Evolutionary conservation across 2,888 invertebrate species (phyloP), one percentile per base, ranked within the genome.

Genomic region (Prosopocoilus inquinatus): DNA sequence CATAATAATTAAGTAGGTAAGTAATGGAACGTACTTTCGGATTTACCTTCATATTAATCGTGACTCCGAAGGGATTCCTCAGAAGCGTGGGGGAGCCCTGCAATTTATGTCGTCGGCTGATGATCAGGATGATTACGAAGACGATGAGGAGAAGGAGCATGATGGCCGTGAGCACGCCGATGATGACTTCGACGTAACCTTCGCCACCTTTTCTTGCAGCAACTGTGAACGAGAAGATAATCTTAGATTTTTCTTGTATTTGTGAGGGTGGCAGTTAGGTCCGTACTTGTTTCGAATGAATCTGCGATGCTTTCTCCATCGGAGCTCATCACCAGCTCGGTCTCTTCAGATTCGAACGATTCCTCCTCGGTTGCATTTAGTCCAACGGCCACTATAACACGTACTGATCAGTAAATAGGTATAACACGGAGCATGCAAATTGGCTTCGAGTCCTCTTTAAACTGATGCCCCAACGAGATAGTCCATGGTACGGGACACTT

Each of bases 21-120:
- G 50, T 50, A 54, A 54, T 46, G 55, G 50, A 49, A 56, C 52
- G 56, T 56, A 52, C 56, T 56, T 56, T 56, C 15, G 56, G 56
- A 56, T 56, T 56, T 56, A 83, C 86, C 80, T 86, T 87, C 82
- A 87, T 84, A 72, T 86, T 86, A 59, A 87, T 83, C 57, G 84
- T 82, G 52, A 87, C 84, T 52, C 83, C 82, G 64, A 84, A 84
- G 48, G 84, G 84, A 72, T 84, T 84, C 63, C 83, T 79, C 39
- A 84, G 72, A 47, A 84, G 77, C n/a, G 83, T 82, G 2, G 83
- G 83, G 3, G 84, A 84, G 44, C 82, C 83, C 66, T 84, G 84
- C 39, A 81, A 72, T 65, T 85, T 84, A 63, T 84, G 82, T 48
- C 84, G 75, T 58, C 82, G 79, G 69, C 82, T 84, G 45, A 84